These are phyloP conservation scores for Tetranychus piercei DNA, from an alignment of 2,888 invertebrate species.

Conservation along the genomic window DNA sequence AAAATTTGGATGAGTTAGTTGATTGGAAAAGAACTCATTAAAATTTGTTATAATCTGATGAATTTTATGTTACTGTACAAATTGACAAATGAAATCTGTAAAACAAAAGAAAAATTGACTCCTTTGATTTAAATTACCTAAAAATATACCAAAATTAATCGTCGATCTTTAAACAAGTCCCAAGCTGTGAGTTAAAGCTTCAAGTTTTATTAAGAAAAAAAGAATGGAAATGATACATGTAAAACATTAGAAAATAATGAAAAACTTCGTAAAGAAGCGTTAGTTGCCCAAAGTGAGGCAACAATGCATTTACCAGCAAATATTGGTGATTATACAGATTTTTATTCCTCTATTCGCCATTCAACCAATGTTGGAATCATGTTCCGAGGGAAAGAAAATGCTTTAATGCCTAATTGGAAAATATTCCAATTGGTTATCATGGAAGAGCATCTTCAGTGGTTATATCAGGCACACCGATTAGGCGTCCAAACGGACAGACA, in stretches of 20 bases:
- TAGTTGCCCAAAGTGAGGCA: constrained; percentile 54
- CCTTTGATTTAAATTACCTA: no score
- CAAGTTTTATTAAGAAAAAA: no score
- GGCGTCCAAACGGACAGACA: constrained; percentile 77
- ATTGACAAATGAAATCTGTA: no score
- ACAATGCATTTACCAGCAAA: constrained; percentile 76
- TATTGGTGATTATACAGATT: constrained; percentile 93
- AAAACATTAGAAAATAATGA: constrained; percentile 52
- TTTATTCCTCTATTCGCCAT: constrained; percentile 92
- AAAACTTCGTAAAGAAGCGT: constrained; percentile 46
- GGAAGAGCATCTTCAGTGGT: constrained; percentile 88
- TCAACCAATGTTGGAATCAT: constrained; percentile 93
- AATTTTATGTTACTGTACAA: no score
- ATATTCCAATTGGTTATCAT: constrained; percentile 92
- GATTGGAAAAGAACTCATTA: no score
- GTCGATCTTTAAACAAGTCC: no score
- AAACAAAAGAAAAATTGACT: no score
- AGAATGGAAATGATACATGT: constrained; percentile 42
- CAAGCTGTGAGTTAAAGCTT: no score
- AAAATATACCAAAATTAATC: no score
- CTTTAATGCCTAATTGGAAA: constrained; percentile 94
- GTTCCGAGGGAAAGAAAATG: constrained; percentile 87
- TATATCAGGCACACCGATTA: constrained; percentile 76
- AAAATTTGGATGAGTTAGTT: no score
- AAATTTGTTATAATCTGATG: no score